phyloP scores from a whole-genome alignment of 1,140 invertebrate species.

The Trichonephila inaurata region DNA sequence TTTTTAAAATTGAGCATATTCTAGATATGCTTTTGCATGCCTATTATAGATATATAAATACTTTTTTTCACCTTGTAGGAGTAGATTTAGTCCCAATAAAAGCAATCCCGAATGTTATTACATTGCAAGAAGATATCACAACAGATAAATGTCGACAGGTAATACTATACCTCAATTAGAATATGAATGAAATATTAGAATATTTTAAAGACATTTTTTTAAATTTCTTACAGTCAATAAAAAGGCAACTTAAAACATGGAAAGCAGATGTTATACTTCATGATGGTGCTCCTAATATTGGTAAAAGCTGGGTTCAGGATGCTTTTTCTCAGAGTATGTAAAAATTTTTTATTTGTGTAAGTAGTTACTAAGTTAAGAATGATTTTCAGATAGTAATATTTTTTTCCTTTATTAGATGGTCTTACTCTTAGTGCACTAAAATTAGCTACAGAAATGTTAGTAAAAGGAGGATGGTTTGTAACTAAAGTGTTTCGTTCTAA shows the following conservation, averaged over 20 bases:
- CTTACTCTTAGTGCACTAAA: constrained; percentile 95
- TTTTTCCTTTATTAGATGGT: constrained; percentile 83
- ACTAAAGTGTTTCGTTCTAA: constrained; percentile 99
- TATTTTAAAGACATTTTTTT: not conserved
- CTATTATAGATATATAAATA: too few species aligned
- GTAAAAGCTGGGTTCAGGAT: constrained; percentile 98
- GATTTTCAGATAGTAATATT: not conserved
- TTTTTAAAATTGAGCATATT: too few species aligned
- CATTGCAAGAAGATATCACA: constrained; percentile 96
- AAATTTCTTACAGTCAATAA: constrained; percentile 84
- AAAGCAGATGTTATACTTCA: constrained; percentile 98
- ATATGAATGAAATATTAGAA: not conserved
- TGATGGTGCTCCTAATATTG: constrained; percentile 99
- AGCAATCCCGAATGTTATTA: constrained; percentile 93
- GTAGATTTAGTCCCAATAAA: constrained; percentile 98
- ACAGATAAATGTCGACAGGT: constrained; percentile 89
- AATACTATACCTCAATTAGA: constrained; percentile 31
- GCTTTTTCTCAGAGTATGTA: constrained; percentile 92
- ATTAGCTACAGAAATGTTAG: constrained; percentile 94
- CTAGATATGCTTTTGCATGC: too few species aligned
- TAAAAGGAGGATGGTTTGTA: constrained; percentile 96
- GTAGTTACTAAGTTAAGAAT: not conserved
- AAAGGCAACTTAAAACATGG: constrained; percentile 94
- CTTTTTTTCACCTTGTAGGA: constrained; percentile 82
- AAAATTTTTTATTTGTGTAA: not conserved